Conservation (phyloP, 2,888 invertebrate species). For the Acanthosoma haemorrhoidale region DNA sequence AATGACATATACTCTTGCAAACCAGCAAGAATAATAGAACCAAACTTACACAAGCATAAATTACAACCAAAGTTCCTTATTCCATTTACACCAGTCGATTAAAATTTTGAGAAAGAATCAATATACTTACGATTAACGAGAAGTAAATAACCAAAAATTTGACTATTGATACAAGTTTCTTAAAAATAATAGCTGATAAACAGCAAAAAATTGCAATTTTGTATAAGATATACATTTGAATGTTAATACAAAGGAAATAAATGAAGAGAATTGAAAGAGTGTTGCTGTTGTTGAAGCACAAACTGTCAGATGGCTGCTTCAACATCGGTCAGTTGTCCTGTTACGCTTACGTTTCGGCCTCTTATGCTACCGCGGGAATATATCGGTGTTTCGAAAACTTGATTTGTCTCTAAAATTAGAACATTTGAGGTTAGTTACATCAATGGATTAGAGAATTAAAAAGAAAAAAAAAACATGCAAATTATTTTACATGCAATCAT, state of each 20-base stretch:
- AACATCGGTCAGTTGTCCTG: conserved; percentile 18
- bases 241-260: no score
- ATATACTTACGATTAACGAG: neutral
- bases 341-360: conserved; percentile 29
- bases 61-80: no score
- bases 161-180: neutral
- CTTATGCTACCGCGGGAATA: conserved; percentile 34
- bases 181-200: neutral
- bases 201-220: no score
- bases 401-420: conserved; percentile 36
- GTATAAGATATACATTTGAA: no score
- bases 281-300: conserved; percentile 2
- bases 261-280: neutral
- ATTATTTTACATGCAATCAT: neutral
- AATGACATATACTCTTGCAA: neutral
- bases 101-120: no score
- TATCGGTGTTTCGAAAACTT: conserved; percentile 37
- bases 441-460: conserved; percentile 5
- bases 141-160: neutral
- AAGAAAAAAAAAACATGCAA: conserved; percentile 10
- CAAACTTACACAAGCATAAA: no score
- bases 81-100: no score
- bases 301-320: conserved; percentile 11
- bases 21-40: neutral
- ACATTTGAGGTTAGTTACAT: neutral